Percentiles rank a stretch among this genome's conserved stretches.
Evolutionary conservation across 2,888 invertebrate species (phyloP).

Genomic region (Zaprionus obscuricornis): DNA sequence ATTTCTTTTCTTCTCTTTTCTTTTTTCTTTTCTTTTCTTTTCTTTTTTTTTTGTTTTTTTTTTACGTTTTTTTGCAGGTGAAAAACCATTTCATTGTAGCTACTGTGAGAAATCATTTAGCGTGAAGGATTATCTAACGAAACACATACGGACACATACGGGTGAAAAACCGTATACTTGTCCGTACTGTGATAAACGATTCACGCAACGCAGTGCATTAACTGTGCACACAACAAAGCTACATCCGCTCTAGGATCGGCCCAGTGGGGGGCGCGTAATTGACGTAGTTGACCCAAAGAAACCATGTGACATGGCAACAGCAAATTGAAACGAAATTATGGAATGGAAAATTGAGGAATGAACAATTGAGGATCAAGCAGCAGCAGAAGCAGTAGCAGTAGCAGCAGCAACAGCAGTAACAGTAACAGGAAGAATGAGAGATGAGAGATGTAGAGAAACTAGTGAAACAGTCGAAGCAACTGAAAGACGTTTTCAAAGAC

Average conservation of each 20-base stretch:
- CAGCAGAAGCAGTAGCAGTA: not conserved
- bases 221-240: constrained; percentile 83
- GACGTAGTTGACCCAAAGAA: constrained; percentile 64
- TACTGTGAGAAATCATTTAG: constrained; percentile 83
- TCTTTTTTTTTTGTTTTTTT: not conserved
- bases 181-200: constrained; percentile 82
- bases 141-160: constrained; percentile 83
- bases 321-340: constrained; percentile 31
- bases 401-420: not conserved
- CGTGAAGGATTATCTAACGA: constrained; percentile 83
- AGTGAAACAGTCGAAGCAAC: constrained; percentile 26
- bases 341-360: constrained; percentile 2
- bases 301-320: constrained; percentile 38
- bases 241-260: constrained; percentile 82
- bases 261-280: constrained; percentile 68
- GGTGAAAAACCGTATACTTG: constrained; percentile 83
- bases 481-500: constrained; percentile 73
- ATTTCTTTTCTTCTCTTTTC: constrained; percentile 23
- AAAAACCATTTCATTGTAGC: constrained; percentile 81
- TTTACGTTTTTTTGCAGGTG: constrained; percentile 80
- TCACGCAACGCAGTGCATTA: constrained; percentile 82
- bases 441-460: constrained; percentile 8
- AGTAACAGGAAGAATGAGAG: constrained; percentile 5
- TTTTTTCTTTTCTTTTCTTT: too few species aligned
- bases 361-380: not conserved